A percentile compares a stretch with the other conserved stretches of the same genome.
Evolutionary conservation across 1,140 invertebrate genomes (phyloP).

Genomic region (Papilio polyxenes): DNA sequence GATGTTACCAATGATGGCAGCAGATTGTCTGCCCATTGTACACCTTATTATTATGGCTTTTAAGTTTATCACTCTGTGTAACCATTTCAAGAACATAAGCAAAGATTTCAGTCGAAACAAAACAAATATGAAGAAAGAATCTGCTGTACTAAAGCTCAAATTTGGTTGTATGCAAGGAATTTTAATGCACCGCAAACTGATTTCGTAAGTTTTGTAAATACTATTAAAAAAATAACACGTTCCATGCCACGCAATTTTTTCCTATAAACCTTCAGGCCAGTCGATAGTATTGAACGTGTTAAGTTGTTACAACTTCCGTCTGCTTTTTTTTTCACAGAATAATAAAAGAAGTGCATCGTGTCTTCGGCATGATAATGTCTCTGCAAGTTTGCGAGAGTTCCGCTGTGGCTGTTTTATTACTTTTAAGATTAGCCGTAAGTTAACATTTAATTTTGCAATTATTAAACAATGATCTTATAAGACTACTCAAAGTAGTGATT

Average conservation of each 20-base stretch:
- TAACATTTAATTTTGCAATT: conserved; percentile 39
- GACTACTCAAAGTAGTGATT: neutral
- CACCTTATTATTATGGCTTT: conserved; percentile 69
- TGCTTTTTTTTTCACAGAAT: conserved; percentile 52
- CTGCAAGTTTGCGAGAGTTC: conserved; percentile 76
- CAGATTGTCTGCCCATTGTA: conserved; percentile 71
- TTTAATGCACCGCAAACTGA: conserved; percentile 67
- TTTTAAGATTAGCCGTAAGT: conserved; percentile 72
- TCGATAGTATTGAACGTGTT: neutral
- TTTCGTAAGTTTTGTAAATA: conserved; percentile 55
- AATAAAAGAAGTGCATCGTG: conserved; percentile 67
- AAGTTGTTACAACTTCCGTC: neutral
- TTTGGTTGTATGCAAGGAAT: conserved; percentile 61
- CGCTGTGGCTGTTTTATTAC: conserved; percentile 70
- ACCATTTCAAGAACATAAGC: conserved; percentile 60
- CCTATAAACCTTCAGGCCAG: neutral
- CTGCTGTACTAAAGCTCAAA: conserved; percentile 56
- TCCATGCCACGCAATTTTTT: neutral
- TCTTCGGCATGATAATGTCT: conserved; percentile 76
- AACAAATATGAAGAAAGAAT: conserved; percentile 44
- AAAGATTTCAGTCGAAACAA: conserved; percentile 55
- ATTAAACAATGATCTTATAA: neutral
- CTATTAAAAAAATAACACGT: neutral
- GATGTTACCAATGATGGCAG: conserved; percentile 76
- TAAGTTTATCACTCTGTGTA: conserved; percentile 66